Evolutionary conservation across 2,113 vertebrate genomes (phyloP).

Genomic region (Oenanthe melanoleuca): DNA sequence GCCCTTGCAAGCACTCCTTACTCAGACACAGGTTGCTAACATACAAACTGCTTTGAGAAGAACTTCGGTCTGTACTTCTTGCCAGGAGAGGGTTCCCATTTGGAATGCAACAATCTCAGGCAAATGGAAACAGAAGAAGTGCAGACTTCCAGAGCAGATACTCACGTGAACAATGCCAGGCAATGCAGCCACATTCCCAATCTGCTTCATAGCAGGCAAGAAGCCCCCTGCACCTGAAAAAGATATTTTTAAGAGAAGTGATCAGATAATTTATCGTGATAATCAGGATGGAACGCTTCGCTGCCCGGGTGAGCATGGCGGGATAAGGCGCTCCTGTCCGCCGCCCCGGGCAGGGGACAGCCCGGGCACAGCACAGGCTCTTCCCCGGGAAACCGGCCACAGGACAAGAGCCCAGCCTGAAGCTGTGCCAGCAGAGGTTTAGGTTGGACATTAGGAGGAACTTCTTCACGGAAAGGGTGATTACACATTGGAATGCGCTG

Average conservation of each 20-base stretch:
- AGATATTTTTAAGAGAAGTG: fast-evolving
- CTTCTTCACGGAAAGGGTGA: neutral
- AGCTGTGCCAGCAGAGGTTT: too few species aligned
- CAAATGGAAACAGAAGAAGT: neutral
- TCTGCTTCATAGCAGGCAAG: conserved; percentile 97
- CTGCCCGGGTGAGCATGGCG: too few species aligned
- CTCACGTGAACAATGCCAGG: conserved; percentile 96
- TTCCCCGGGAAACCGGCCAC: too few species aligned
- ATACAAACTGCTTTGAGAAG: neutral
- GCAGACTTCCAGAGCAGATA: neutral
- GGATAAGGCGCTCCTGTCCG: too few species aligned
- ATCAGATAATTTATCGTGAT: neutral
- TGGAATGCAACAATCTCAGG: neutral
- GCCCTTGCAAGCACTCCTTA: neutral
- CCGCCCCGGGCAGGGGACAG: neutral
- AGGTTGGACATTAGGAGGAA: too few species aligned
- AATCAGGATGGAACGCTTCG: neutral
- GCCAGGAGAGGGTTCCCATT: neutral
- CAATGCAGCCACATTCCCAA: conserved; percentile 95
- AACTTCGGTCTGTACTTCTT: neutral
- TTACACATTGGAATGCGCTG: neutral
- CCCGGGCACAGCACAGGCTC: neutral
- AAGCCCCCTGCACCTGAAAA: conserved; percentile 90
- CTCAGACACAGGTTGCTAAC: neutral
- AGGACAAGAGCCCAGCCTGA: too few species aligned